Evolutionary conservation across 2,113 vertebrate species (phyloP).

Genomic region (Xyrauchen texanus): DNA sequence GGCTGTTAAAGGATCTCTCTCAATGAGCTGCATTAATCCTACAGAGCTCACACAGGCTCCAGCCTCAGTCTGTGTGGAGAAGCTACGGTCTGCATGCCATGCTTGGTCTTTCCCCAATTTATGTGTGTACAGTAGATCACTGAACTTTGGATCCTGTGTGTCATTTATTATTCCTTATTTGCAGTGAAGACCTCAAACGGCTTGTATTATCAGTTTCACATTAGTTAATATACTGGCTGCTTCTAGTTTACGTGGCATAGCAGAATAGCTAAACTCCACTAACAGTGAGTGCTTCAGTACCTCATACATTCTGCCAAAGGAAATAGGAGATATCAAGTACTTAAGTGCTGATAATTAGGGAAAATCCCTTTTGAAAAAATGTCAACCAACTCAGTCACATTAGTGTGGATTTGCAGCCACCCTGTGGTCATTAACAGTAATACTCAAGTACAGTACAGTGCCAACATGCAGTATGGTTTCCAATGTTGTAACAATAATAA

Average conservation of each 20-base stretch:
- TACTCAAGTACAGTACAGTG: too few relatives aligned
- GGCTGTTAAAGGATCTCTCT: not conserved
- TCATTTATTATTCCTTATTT: slow-evolving; percentile 15
- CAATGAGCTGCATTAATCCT: not conserved
- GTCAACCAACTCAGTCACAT: not conserved
- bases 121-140: too few relatives aligned
- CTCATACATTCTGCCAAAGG: slow-evolving; percentile 18
- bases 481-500: too few relatives aligned
- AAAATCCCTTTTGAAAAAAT: not conserved
- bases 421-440: slow-evolving; percentile 55
- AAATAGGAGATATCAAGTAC: not conserved
- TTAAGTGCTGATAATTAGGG: slow-evolving; percentile 16
- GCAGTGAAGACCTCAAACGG: slow-evolving; percentile 1
- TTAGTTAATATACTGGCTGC: slow-evolving; percentile 15
- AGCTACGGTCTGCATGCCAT: too few relatives aligned
- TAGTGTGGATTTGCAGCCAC: slow-evolving; percentile 54
- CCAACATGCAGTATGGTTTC: too few relatives aligned
- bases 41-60: too few relatives aligned
- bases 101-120: too few relatives aligned
- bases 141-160: too few relatives aligned
- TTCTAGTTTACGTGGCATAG: slow-evolving; percentile 10
- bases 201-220: not conserved
- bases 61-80: too few relatives aligned
- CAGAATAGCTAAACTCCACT: not conserved
- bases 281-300: not conserved